Evolutionary conservation across 2,888 invertebrate genomes (phyloP), one percentile per base, ranked within the genome.

Genomic region (Beris morrisii): DNA sequence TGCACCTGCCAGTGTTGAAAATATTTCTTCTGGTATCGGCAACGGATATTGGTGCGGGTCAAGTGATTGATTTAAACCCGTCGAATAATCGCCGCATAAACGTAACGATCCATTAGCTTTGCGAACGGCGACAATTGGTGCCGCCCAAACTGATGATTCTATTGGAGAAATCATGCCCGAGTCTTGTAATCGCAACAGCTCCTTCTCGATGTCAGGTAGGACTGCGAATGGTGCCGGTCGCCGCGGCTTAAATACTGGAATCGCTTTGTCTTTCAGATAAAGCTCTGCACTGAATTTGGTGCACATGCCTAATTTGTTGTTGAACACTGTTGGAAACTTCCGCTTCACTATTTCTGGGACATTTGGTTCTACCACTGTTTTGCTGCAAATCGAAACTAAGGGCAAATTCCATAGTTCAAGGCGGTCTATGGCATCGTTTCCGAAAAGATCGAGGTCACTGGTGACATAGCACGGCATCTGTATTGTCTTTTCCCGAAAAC

Each of bases 31-130:
- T 7, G 52, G 22, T 5, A 15, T 7, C 38, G 70, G 72, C n/a
- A 72, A 13, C 31, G 69, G 69, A 67, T 67, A 72, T 30, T 64
- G 64, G 61, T 74, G 70, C 9, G 70, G 32, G 61, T 71, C 69
- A 5, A 71, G 44, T 5, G 69, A 61, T 7, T 66, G 64, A 31
- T 72, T 71, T 0, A 73, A 65, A 11, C 72, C 71, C 5, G 71
- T 71, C 6, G 71, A 71, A 58, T 67, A 72, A 56, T 71, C 71
- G 46, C 68, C 69, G 15, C 72, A 73, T 22, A 72, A 69, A 5
- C 72, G 53, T 9, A 72, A 55, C 2, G 55, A 53, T 4, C 70
- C 72, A 2, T 69, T 69, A 32, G 66, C 46, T 32, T 71, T 73
- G 44, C 54, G 64, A 5, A 70, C 66, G 1, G 65, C 67, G 6